phyloP scores from a whole-genome alignment of 2,888 invertebrate species.

The Heliconius ethilla region DNA sequence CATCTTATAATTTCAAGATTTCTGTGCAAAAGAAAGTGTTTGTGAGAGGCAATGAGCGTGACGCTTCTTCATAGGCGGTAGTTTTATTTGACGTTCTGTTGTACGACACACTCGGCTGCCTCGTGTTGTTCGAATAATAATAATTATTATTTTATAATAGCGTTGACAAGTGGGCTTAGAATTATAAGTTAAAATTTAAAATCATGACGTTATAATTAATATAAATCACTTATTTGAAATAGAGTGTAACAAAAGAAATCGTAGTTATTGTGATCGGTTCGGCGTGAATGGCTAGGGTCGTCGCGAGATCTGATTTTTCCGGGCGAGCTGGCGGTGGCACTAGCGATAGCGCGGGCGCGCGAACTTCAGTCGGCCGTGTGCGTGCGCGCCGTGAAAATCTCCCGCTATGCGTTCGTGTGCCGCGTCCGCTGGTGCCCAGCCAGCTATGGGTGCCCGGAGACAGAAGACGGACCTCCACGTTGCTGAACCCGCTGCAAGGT shows the following conservation, averaged over 20 bases:
- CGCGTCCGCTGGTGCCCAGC: conserved; percentile 49
- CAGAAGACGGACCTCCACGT: conserved; percentile 81
- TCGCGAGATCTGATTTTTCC: conserved; percentile 76
- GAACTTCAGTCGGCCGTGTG: conserved; percentile 74
- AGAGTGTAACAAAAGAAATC: conserved; percentile 77
- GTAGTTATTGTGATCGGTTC: conserved; percentile 68
- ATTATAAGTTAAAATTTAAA: conserved; percentile 5
- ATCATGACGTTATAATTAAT: conserved; percentile 46
- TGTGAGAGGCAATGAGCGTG: conserved; percentile 66
- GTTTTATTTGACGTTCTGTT: conserved; percentile 65
- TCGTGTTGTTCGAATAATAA: conserved; percentile 52
- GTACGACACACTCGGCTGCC: conserved; percentile 70
- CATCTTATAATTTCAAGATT: conserved; percentile 45
- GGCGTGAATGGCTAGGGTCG: conserved; percentile 79
- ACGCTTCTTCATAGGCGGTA: conserved; percentile 60
- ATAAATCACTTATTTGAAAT: conserved; percentile 47
- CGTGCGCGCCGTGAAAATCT: conserved; percentile 79
- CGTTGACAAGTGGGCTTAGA: conserved; percentile 18
- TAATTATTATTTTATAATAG: conserved; percentile 21
- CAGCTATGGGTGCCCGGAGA: conserved; percentile 79
- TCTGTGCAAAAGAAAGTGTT: conserved; percentile 77
- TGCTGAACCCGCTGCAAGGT: conserved; percentile 68
- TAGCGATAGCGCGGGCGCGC: conserved; percentile 62
- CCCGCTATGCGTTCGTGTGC: conserved; percentile 71
- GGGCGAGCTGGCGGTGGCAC: conserved; percentile 66